Percentiles rank a stretch among this genome's conserved stretches.
Conservation (phyloP, 2,113 vertebrate genomes). For the Cebidichthys violaceus region DNA sequence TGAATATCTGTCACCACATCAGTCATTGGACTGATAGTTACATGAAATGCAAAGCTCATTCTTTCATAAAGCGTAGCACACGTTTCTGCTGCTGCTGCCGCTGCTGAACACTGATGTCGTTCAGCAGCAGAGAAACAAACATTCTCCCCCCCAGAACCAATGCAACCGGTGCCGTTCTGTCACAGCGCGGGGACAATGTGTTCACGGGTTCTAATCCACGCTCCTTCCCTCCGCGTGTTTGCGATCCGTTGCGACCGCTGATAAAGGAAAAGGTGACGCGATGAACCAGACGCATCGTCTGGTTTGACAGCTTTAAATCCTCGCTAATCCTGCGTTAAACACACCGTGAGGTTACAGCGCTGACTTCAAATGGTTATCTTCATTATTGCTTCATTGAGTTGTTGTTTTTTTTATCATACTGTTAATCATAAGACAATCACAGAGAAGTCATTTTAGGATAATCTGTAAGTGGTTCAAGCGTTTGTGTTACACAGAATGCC, state of each 20-base stretch:
- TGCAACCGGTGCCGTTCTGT: not conserved
- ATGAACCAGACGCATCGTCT: conserved; percentile 52
- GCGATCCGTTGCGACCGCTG: conserved; percentile 10
- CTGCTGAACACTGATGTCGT: not conserved
- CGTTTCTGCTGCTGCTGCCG: too few relatives aligned
- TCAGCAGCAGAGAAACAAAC: not conserved
- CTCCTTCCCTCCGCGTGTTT: not conserved
- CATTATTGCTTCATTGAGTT: not conserved
- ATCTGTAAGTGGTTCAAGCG: not conserved
- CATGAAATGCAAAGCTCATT: conserved; percentile 7
- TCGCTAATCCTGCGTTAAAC: conserved; percentile 59
- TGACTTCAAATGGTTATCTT: not conserved
- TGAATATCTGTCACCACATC: not conserved
- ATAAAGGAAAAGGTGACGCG: conserved; percentile 53
- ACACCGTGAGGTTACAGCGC: too few relatives aligned
- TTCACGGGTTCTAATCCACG: not conserved
- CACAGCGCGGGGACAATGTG: not conserved
- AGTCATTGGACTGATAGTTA: not conserved
- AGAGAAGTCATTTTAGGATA: not conserved
- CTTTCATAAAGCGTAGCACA: not conserved
- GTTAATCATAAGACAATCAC: not conserved
- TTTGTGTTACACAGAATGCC: not conserved
- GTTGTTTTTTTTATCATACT: not conserved
- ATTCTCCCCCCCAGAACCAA: not conserved
- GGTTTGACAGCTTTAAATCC: conserved; percentile 59